Evolutionary conservation across 2,113 vertebrate genomes (phyloP).

Genomic region (Conger conger): DNA sequence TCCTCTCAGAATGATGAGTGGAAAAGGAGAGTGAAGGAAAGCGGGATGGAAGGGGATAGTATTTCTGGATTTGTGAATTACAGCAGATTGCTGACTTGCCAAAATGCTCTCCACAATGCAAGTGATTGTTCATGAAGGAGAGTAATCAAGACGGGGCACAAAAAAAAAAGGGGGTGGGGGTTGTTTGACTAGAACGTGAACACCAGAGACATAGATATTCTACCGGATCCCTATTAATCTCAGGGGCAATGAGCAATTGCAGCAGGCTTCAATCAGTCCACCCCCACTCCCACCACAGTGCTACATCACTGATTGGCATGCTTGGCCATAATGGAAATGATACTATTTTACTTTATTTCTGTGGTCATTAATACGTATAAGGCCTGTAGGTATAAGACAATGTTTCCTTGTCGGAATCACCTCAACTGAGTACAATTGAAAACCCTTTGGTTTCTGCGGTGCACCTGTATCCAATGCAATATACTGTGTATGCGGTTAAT

Average conservation of each 20-base stretch:
- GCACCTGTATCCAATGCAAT: neutral
- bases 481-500: neutral
- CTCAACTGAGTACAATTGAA: neutral
- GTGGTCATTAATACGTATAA: neutral
- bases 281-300: slow-evolving; percentile 23
- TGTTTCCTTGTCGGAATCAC: neutral
- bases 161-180: neutral
- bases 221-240: slow-evolving; percentile 48
- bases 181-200: slow-evolving; percentile 40
- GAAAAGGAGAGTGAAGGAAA: slow-evolving; percentile 1
- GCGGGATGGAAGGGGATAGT: slow-evolving; percentile 17
- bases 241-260: slow-evolving; percentile 26
- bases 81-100: slow-evolving; percentile 26
- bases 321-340: slow-evolving; percentile 13
- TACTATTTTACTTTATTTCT: neutral
- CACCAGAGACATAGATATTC: slow-evolving; percentile 36
- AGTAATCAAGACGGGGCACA: slow-evolving; percentile 30
- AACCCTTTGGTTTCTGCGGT: neutral
- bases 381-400: neutral
- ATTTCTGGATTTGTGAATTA: slow-evolving; percentile 49
- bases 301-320: slow-evolving; percentile 10
- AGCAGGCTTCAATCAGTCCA: slow-evolving; percentile 41
- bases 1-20: slow-evolving; percentile 15
- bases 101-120: slow-evolving; percentile 45
- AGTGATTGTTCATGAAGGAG: slow-evolving; percentile 37